Conservation (phyloP, 2,113 vertebrate species). For the Tiliqua scincoides region DNA sequence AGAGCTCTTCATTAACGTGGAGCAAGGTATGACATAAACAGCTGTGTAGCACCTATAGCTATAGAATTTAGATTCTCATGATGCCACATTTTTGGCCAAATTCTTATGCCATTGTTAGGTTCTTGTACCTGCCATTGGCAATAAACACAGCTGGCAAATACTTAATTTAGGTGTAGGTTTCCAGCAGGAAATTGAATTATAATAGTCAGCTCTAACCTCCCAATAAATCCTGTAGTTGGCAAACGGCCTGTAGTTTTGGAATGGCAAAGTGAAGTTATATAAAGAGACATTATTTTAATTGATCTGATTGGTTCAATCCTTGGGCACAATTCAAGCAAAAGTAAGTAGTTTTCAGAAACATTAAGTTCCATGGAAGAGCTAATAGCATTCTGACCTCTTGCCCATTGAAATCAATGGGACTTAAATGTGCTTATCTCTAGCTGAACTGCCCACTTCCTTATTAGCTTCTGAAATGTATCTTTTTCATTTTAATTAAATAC, state of each 20-base stretch:
- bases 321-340: not conserved
- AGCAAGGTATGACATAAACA: not conserved
- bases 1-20: not conserved
- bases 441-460: slow-evolving; percentile 22
- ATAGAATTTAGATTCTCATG: slow-evolving; percentile 9
- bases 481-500: slow-evolving; percentile 26
- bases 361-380: not conserved
- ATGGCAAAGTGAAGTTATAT: slow-evolving; percentile 45
- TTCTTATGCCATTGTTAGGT: not conserved
- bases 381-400: not conserved
- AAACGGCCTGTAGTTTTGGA: no score
- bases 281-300: slow-evolving; percentile 40
- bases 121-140: slow-evolving; percentile 20
- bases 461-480: slow-evolving; percentile 8
- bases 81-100: not conserved
- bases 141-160: slow-evolving; percentile 20
- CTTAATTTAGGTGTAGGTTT: slow-evolving; percentile 30
- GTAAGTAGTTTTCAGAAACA: not conserved
- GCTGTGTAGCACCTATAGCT: not conserved
- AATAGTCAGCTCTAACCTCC: not conserved
- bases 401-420: not conserved
- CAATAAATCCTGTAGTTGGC: slow-evolving; percentile 43
- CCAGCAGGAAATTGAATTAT: slow-evolving; percentile 51
- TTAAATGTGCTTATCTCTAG: not conserved
- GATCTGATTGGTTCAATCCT: not conserved